Conservation (phyloP, 1,140 invertebrate genomes). For the Euura saliciscinereae region DNA sequence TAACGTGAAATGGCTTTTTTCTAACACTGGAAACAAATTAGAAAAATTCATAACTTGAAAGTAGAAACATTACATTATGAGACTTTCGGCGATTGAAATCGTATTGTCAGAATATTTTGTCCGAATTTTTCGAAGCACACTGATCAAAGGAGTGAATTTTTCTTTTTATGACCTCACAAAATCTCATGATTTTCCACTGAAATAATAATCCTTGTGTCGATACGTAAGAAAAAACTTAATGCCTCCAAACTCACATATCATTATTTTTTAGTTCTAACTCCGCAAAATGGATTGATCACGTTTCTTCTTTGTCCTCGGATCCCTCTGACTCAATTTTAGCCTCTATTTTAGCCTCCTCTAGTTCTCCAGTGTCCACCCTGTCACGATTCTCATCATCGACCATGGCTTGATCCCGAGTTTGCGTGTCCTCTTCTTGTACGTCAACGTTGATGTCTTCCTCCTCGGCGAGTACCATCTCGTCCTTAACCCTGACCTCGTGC, state of each 20-base stretch:
- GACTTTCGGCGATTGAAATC: no score
- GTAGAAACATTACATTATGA: no score
- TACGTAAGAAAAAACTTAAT: neutral
- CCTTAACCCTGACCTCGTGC: slow-evolving; percentile 20
- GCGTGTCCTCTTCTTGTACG: neutral
- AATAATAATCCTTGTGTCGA: no score
- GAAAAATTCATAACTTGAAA: no score
- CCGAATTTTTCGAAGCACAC: no score
- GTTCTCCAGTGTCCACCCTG: neutral
- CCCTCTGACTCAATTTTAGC: neutral
- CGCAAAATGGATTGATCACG: neutral
- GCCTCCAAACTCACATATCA: neutral
- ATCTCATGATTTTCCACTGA: no score
- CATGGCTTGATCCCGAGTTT: neutral
- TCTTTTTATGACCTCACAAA: no score
- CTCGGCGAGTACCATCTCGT: slow-evolving; percentile 29
- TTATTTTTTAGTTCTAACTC: neutral
- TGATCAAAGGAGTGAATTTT: no score
- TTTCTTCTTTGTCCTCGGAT: neutral
- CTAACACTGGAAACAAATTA: no score
- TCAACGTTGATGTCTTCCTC: slow-evolving; percentile 29
- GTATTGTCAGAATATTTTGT: no score
- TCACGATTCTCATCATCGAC: neutral
- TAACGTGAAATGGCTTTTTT: no score
- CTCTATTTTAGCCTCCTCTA: neutral